A percentile compares a stretch with the other conserved stretches of the same genome.
Conservation (phyloP, 2,113 vertebrate genomes). For the western clawed frog (Xenopus tropicalis) region DNA sequence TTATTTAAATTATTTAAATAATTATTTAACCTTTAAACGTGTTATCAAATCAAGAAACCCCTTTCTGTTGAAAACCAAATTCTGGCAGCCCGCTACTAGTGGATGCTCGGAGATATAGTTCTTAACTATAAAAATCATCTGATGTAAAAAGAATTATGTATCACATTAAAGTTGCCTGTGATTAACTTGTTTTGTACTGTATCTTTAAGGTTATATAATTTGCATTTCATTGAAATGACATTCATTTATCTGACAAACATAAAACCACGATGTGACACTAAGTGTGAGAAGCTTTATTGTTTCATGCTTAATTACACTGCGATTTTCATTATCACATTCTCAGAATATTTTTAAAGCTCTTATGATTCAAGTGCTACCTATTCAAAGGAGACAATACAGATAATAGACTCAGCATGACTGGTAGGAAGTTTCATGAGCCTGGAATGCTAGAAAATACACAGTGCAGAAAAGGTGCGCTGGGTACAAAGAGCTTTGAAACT, state of each 20-base stretch:
- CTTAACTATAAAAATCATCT: too few relatives aligned
- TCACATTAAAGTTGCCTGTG: not conserved
- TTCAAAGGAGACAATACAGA: conserved; percentile 31
- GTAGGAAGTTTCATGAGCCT: not conserved
- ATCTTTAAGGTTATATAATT: not conserved
- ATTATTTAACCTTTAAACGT: too few relatives aligned
- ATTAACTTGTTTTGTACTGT: not conserved
- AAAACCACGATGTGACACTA: conserved; percentile 13
- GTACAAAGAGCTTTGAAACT: not conserved
- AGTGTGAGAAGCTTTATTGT: conserved; percentile 10
- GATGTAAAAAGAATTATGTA: too few relatives aligned
- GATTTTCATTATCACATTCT: conserved; percentile 30
- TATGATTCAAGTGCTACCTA: conserved; percentile 21
- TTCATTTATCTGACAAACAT: not conserved
- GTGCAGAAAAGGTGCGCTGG: conserved; percentile 1
- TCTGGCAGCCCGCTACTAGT: too few relatives aligned
- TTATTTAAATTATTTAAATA: too few relatives aligned
- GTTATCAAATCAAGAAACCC: too few relatives aligned
- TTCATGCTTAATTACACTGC: conserved; percentile 24
- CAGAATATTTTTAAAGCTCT: conserved; percentile 30
- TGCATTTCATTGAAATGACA: conserved; percentile 1
- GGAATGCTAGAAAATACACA: not conserved
- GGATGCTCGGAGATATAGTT: too few relatives aligned
- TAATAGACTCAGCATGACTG: conserved; percentile 29
- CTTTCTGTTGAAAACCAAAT: too few relatives aligned